A percentile compares a stretch with the other conserved stretches of the same genome.
These are phyloP conservation scores for Harpalus rufipes DNA, from an alignment of 2,888 invertebrate genomes.

Conservation along the genomic window DNA sequence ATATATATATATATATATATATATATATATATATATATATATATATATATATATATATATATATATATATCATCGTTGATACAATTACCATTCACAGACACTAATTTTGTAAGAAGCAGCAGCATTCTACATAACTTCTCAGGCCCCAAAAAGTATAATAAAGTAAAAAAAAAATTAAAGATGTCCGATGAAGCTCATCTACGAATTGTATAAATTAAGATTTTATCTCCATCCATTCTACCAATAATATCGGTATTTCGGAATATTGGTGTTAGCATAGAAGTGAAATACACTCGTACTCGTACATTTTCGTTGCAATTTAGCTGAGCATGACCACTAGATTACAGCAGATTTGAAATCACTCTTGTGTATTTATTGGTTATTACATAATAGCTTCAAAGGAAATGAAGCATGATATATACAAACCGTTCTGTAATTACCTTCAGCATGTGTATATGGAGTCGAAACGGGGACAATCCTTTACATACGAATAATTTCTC, in stretches of 20 bases:
- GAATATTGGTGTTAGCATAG: not conserved
- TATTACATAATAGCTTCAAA: conserved; percentile 3
- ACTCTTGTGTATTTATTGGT: conserved; percentile 6
- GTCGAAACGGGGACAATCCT: not conserved
- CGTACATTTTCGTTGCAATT: not conserved
- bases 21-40: too few relatives aligned
- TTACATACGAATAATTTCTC: not conserved
- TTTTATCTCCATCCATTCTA: too few relatives aligned
- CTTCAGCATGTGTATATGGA: not conserved
- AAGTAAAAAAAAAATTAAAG: too few relatives aligned
- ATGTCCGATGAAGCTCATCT: too few relatives aligned
- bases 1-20: too few relatives aligned
- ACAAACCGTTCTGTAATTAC: not conserved
- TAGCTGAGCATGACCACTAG: not conserved
- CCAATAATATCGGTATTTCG: not conserved
- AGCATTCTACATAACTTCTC: too few relatives aligned
- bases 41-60: too few relatives aligned
- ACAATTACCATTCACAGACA: too few relatives aligned
- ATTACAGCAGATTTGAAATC: not conserved
- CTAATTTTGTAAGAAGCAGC: too few relatives aligned
- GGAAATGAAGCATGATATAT: not conserved
- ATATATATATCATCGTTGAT: too few relatives aligned
- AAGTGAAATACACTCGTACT: not conserved
- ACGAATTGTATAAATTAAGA: too few relatives aligned
- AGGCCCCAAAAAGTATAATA: too few relatives aligned